Base-by-base conservation (phyloP, 2,797 vertebrate species). In the Arctocebus calabarensis region DNA sequence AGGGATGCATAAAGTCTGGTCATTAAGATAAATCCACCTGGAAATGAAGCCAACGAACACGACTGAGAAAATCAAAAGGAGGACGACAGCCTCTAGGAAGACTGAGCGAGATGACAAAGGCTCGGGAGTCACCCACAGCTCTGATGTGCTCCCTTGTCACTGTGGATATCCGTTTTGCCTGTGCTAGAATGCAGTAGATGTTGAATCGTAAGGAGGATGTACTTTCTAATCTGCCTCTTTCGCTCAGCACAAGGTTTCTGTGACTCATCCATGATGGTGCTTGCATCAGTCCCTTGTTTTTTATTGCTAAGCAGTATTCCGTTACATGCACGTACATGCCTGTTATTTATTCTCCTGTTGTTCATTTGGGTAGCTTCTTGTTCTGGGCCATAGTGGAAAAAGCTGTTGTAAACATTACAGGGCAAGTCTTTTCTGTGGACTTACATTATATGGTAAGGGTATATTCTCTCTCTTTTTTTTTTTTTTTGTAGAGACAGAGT, bases 21-120 rank as follows among this genome's bases (percentile, higher is more conserved):
- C 99, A 45, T 99, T 99, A 55, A 99, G 98, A 91, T 99, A 98
- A 98, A 99, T 99, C 99, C 99, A 99, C 97, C 99, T 99, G 98
- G 43, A 98, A 93, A 94, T 79, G 96, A 57, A 82, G 37, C 48
- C 77, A 3, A 55, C 0, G 29, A 62, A 84, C 37, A 81, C 79
- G 52, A 75, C 14, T 17, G 61, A 90, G 91, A 87, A 91, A 45
- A 34, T 73, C 48, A 48, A 20, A 55, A 34, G 74, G 55, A 32
- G 19, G 59, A 16, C 20, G n/a, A 27, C 9, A 2, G 16, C 1
- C 7, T 16, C 29, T 1, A 16, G 19, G 57, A 37, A 52, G 61
- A n/a, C 85, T 29, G 13, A 12, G 59, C 25, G 13, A 12, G 59
- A 13, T 1, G 2, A 7, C 5, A 45, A 11, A 59, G 20, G 2